Evolutionary conservation across 64 coral and sea anemone genomes (phyloP), one percentile per base, ranked within the genome.

Genomic region (Stichodactyla mertensii): DNA sequence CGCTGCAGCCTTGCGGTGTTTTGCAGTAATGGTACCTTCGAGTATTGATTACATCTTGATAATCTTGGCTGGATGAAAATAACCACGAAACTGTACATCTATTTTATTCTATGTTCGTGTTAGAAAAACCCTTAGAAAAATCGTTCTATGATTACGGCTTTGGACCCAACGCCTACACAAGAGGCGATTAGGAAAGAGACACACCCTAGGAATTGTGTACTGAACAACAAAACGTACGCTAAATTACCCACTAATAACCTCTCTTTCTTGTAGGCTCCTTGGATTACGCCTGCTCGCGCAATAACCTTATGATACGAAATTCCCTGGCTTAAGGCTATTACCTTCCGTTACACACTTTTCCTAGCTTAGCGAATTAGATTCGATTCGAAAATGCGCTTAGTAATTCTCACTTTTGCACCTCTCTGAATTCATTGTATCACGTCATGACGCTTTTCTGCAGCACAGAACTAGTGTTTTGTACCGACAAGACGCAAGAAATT

Each of bases 381-480:
- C 69, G 69, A 12, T 31, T 18, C 26, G 69, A 74, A 64, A 64
- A 64, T 18, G 8, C 57, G 20, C 19, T 74, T 31, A 9, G 27
- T 74, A 28, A 74, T 74, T 74, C 23, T 27, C 69, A 13, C 26
- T 27, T 74, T 74, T 74, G 69, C 69, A 74, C 69, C 69, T 74
- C 69, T 74, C 7, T 20, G n/a, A 14, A 57, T 57, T 57, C 8
- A 7, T 4, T 10, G 13, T 10, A 20, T 67, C 18, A 67, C 13
- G 18, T 14, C 64, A 67, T 16, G 4, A 19, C 64, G 64, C 64
- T 67, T 4, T 67, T 67, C 64, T 67, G 8, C 16, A 74, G 1
- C 22, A 13, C 24, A 74, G 69, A 27, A n/a, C 1, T 22, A 66
- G 62, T 22, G 19, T 66, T 66, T 1, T 22, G 22, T 22, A 6